Percentiles rank a stretch among this genome's conserved stretches.
Evolutionary conservation across 1,140 invertebrate species (phyloP).

Genomic region (Panagrolaimus sp.): DNA sequence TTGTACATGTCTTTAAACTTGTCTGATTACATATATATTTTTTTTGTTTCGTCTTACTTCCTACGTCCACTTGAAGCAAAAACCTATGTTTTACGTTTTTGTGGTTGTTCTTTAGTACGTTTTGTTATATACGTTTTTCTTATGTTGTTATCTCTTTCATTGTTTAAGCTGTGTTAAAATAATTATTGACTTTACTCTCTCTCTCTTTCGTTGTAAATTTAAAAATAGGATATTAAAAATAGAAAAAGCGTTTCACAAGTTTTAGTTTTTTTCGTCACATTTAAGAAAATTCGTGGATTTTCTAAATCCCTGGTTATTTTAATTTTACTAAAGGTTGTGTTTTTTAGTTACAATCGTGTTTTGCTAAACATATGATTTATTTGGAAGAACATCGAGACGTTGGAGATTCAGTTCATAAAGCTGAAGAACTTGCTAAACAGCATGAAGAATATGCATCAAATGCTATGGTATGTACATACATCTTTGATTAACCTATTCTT

Average conservation of each 20-base stretch:
- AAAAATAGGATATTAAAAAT: too few relatives aligned
- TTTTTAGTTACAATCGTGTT: constrained; percentile 56
- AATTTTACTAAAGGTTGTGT: not conserved
- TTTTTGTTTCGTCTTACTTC: not conserved
- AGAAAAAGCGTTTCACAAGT: too few relatives aligned
- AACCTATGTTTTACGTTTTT: not conserved
- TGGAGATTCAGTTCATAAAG: constrained; percentile 47
- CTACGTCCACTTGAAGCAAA: not conserved
- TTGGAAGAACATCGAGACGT: constrained; percentile 56
- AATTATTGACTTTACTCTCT: too few relatives aligned
- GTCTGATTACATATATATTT: not conserved
- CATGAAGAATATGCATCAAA: constrained; percentile 45
- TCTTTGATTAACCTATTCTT: too few relatives aligned
- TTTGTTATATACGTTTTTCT: not conserved
- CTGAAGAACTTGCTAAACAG: constrained; percentile 27
- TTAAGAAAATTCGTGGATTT: too few relatives aligned
- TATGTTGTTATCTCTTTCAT: too few relatives aligned
- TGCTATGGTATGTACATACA: constrained; percentile 55
- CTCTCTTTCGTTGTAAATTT: too few relatives aligned
- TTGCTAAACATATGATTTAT: constrained; percentile 57
- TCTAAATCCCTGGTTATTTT: too few relatives aligned
- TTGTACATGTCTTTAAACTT: not conserved
- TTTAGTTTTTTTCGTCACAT: too few relatives aligned
- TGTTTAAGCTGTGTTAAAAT: too few relatives aligned
- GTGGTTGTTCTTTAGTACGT: not conserved